A percentile compares a stretch with the other conserved stretches of the same genome.
phyloP scores from a whole-genome alignment of 1,140 invertebrate species.

The Drosophila punjabiensis region DNA sequence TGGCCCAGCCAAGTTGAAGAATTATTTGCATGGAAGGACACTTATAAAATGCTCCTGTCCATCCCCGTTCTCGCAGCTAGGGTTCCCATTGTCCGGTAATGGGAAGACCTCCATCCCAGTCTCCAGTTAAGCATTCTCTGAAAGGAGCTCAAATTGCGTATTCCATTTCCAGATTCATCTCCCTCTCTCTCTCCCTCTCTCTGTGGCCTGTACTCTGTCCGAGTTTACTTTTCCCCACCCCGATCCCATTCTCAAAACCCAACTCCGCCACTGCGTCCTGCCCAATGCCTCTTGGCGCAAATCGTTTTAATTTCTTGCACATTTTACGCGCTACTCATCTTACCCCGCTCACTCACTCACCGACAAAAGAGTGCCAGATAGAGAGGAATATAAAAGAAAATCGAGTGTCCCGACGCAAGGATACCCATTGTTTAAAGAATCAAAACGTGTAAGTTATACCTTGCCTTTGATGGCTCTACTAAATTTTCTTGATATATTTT shows the following conservation, averaged over 20 bases:
- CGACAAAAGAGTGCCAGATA: slow-evolving; percentile 27
- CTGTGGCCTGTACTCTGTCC: slow-evolving; percentile 22
- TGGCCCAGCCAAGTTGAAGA: slow-evolving; percentile 7
- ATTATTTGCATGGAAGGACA: slow-evolving; percentile 44
- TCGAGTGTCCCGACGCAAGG: neutral
- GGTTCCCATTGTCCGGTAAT: slow-evolving; percentile 44
- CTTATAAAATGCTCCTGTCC: slow-evolving; percentile 11
- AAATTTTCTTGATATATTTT: too few relatives aligned
- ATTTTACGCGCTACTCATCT: slow-evolving; percentile 67
- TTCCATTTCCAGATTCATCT: slow-evolving; percentile 49
- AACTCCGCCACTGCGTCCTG: neutral
- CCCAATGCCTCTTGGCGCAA: slow-evolving; percentile 51
- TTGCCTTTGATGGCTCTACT: too few relatives aligned
- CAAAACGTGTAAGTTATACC: too few relatives aligned
- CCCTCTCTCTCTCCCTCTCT: neutral
- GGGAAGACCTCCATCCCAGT: slow-evolving; percentile 23
- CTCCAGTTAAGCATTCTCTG: slow-evolving; percentile 27
- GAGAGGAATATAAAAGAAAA: slow-evolving; percentile 10
- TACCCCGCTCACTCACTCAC: slow-evolving; percentile 40
- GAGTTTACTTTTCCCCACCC: slow-evolving; percentile 17
- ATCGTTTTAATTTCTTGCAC: slow-evolving; percentile 80
- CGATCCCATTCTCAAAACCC: neutral
- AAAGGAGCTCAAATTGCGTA: slow-evolving; percentile 44
- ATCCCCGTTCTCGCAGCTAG: neutral
- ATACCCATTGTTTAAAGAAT: neutral